Evolutionary conservation across 2,797 vertebrate species (phyloP).

Genomic region (Cryptoprocta ferox): DNA sequence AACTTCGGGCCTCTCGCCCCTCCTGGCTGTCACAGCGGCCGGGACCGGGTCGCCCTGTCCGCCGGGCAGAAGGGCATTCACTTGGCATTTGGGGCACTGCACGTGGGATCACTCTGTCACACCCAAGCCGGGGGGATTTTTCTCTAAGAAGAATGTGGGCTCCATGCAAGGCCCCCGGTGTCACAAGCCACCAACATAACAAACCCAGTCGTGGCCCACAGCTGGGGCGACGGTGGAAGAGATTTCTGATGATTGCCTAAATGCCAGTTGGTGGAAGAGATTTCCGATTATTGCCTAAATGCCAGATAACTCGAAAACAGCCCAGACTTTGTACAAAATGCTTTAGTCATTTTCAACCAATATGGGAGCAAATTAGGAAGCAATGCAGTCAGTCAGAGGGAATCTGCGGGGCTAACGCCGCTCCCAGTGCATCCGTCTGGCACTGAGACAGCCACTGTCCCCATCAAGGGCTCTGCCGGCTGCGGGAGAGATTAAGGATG

Average conservation of each 20-base stretch:
- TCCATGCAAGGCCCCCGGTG: background rate
- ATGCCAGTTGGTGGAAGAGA: background rate
- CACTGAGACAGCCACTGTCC: conserved; percentile 58
- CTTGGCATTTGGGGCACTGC: background rate
- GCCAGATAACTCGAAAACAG: conserved; percentile 61
- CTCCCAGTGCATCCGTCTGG: conserved; percentile 32
- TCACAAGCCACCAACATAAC: background rate
- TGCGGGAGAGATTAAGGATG: conserved; percentile 56
- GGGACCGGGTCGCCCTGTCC: background rate
- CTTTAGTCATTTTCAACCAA: conserved; percentile 77
- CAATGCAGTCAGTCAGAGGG: conserved; percentile 38
- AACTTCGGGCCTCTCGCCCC: background rate
- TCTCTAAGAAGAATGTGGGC: conserved; percentile 56
- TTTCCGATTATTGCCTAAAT: conserved; percentile 44
- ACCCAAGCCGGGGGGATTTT: conserved; percentile 7
- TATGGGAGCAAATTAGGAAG: conserved; percentile 70
- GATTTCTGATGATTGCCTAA: conserved; percentile 40
- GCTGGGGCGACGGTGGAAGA: background rate
- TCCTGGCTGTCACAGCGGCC: background rate
- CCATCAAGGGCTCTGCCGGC: conserved; percentile 10
- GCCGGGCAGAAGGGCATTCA: background rate
- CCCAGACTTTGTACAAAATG: conserved; percentile 70
- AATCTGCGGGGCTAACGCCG: background rate
- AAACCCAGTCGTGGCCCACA: background rate
- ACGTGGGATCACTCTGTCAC: conserved; percentile 27